Percentiles rank a stretch among this genome's conserved stretches.
Evolutionary conservation across 2,888 invertebrate genomes (phyloP).

Genomic region (Dioctria rufipes): DNA sequence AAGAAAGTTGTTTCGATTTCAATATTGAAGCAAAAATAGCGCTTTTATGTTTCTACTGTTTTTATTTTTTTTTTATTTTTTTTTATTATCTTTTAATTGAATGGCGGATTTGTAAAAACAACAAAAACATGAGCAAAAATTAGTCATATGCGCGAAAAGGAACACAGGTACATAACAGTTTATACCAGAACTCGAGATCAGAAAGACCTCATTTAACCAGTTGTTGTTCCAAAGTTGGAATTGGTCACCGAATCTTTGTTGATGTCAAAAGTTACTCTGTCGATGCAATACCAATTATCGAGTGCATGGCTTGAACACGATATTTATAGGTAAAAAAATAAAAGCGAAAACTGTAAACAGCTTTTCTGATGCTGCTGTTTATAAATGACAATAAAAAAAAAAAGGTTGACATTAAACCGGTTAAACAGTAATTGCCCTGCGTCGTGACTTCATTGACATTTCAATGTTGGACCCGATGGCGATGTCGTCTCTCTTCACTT

Average conservation of each 20-base stretch:
- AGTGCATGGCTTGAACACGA: slow-evolving; percentile 41
- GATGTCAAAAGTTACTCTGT: background rate
- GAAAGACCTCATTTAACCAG: background rate
- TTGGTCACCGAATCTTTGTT: slow-evolving; percentile 26
- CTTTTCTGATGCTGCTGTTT: slow-evolving; percentile 13
- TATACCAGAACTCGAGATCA: background rate
- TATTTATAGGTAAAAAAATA: slow-evolving; percentile 30
- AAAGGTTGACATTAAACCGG: slow-evolving; percentile 54
- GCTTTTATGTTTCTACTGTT: background rate
- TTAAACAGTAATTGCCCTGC: slow-evolving; percentile 55
- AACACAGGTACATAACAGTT: background rate
- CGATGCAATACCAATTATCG: slow-evolving; percentile 52
- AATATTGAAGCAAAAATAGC: background rate
- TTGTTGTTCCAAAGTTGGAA: background rate
- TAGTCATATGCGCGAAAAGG: slow-evolving; percentile 16
- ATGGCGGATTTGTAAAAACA: background rate
- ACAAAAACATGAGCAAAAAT: slow-evolving; percentile 15
- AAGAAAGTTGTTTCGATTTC: slow-evolving; percentile 42
- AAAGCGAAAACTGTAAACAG: slow-evolving; percentile 46
- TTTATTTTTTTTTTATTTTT: background rate
- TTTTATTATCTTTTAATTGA: background rate
- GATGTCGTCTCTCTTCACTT: slow-evolving; percentile 51
- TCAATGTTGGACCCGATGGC: slow-evolving; percentile 53
- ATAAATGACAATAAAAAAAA: slow-evolving; percentile 26
- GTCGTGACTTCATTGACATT: slow-evolving; percentile 57